Evolutionary conservation across 2,797 vertebrate species (phyloP).

Genomic region (Cottoperca gobio): DNA sequence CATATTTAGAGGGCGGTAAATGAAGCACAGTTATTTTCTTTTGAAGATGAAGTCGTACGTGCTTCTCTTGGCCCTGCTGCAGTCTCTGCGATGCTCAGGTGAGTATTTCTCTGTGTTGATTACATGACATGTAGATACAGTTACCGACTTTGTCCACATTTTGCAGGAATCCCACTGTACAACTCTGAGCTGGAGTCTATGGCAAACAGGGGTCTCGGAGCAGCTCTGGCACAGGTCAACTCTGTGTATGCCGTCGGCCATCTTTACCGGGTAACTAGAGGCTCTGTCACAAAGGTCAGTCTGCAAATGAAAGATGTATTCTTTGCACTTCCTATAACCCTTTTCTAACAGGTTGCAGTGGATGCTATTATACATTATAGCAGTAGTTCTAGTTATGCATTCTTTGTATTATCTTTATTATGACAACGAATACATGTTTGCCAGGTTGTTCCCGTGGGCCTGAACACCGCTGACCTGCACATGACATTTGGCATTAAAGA

Average conservation of each 20-base stretch:
- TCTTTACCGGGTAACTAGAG: conserved; percentile 68
- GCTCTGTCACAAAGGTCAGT: conserved; percentile 63
- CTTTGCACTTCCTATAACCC: not conserved
- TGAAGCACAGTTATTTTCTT: not conserved
- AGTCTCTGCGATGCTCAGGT: conserved; percentile 70
- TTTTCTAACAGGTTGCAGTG: not conserved
- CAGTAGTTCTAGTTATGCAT: no score
- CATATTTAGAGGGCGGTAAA: conserved; percentile 34
- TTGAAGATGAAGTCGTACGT: conserved; percentile 63
- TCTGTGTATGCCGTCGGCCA: conserved; percentile 10
- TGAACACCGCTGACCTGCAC: conserved; percentile 65
- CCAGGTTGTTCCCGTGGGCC: conserved; percentile 66
- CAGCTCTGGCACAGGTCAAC: conserved; percentile 71
- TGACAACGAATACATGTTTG: not conserved
- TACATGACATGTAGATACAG: rapidly evolving
- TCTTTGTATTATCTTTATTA: not conserved
- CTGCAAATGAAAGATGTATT: not conserved
- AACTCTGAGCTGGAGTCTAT: conserved; percentile 49
- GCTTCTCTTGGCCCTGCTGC: conserved; percentile 65
- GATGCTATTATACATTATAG: not conserved
- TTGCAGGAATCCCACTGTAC: conserved; percentile 59
- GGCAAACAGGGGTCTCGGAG: conserved; percentile 55
- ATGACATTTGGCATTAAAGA: conserved; percentile 72
- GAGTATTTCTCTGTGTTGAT: conserved; percentile 19
- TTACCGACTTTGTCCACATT: not conserved